phyloP scores from a whole-genome alignment of 2,797 vertebrate species.

The Liasis olivaceus region DNA sequence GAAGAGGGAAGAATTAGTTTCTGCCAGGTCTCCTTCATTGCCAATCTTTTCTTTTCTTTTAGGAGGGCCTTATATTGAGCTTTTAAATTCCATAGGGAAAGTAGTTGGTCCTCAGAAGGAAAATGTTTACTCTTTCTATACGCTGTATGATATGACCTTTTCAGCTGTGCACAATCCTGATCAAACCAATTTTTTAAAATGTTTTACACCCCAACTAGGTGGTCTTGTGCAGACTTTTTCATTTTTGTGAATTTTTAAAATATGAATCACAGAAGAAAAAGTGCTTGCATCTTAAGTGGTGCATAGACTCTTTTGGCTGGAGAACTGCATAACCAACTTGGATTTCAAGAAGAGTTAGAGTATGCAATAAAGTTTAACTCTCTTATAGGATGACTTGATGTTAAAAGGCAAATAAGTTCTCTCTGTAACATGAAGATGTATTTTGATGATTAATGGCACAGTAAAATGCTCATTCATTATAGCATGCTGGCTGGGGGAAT shows the following conservation, averaged over 20 bases:
- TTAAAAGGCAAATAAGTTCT: background rate
- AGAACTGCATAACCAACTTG: background rate
- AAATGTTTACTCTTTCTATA: no score
- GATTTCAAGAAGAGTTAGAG: background rate
- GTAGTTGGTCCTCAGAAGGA: no score
- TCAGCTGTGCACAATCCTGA: no score
- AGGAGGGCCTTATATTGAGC: no score
- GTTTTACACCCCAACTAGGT: background rate
- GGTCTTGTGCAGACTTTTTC: background rate
- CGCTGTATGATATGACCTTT: no score
- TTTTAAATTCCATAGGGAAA: no score
- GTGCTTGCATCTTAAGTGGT: background rate
- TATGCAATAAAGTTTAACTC: background rate
- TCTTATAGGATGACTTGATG: background rate
- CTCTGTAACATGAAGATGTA: background rate
- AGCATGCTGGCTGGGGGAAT: no score
- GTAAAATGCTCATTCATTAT: background rate
- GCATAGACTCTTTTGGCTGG: background rate
- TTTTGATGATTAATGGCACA: background rate
- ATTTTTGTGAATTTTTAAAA: background rate
- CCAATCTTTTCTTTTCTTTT: no score
- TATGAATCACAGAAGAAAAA: background rate
- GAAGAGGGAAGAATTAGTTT: no score
- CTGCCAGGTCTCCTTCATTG: no score
- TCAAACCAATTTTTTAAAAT: no score